phyloP scores from a whole-genome alignment of 2,888 invertebrate genomes.

The Plutella xylostella region DNA sequence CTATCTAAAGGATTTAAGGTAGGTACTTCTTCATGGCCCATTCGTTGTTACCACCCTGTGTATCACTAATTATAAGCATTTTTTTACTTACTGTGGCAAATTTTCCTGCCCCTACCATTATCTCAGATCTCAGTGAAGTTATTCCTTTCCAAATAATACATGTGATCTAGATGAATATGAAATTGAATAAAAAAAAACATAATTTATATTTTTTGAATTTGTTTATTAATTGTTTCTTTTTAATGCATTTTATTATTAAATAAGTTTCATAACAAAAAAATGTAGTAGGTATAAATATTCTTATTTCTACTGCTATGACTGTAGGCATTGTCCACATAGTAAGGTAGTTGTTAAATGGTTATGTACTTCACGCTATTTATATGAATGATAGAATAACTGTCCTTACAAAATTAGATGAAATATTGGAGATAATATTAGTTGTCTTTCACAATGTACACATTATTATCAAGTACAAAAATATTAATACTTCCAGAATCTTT shows the following conservation, averaged over 20 bases:
- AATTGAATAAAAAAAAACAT: neutral
- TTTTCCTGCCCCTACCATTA: too few species aligned
- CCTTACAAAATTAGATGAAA: neutral
- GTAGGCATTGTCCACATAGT: conserved; percentile 48
- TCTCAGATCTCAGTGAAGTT: too few species aligned
- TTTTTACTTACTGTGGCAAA: too few species aligned
- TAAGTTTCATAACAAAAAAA: conserved; percentile 67
- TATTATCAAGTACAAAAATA: conserved; percentile 67
- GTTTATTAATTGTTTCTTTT: conserved; percentile 65
- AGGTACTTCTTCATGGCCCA: too few species aligned
- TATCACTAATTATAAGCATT: too few species aligned
- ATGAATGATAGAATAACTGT: conserved; percentile 18
- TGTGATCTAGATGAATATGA: too few species aligned
- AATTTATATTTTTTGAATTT: conserved; percentile 34
- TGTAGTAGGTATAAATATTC: conserved; percentile 58
- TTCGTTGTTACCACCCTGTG: too few species aligned
- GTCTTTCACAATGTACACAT: neutral
- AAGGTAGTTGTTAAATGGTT: conserved; percentile 37
- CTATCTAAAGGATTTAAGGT: too few species aligned
- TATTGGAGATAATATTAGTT: neutral
- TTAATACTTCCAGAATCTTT: conserved; percentile 48
- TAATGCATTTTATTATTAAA: conserved; percentile 66
- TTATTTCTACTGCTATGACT: conserved; percentile 54
- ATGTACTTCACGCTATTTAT: conserved; percentile 36
- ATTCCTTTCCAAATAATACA: too few species aligned